A percentile compares a stretch with the other conserved stretches of the same genome.
Conservation (phyloP, 2,888 invertebrate species). For the Ephialtes manifestator region DNA sequence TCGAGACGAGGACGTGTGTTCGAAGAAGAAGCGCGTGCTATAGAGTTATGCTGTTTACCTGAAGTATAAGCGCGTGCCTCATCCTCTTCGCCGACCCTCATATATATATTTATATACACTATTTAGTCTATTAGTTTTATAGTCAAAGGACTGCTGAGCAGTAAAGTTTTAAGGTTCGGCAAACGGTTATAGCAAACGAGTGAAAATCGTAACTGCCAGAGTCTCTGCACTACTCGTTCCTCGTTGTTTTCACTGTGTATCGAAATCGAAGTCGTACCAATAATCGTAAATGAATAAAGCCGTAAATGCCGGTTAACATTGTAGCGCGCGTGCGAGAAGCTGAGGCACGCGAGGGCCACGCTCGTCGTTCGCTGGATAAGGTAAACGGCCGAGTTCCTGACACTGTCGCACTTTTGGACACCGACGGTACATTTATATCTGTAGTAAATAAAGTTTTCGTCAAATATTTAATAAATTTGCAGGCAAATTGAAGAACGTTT, state of each 20-base stretch:
- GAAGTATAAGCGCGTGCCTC: constrained; percentile 27
- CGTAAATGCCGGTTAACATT: constrained; percentile 64
- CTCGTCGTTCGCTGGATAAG: constrained; percentile 59
- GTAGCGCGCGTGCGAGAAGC: constrained; percentile 35
- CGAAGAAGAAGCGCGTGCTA: constrained; percentile 18
- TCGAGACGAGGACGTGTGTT: constrained; percentile 28
- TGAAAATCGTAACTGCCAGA: neutral
- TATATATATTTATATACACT: neutral
- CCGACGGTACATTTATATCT: too few species aligned
- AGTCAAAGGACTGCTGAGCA: constrained; percentile 26
- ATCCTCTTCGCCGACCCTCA: neutral
- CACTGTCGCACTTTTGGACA: too few species aligned
- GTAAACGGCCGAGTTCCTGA: too few species aligned
- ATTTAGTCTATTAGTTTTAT: constrained; percentile 13
- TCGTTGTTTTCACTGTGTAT: constrained; percentile 23
- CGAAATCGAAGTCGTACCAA: constrained; percentile 71
- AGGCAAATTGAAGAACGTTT: too few species aligned
- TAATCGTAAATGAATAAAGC: constrained; percentile 80
- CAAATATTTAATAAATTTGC: too few species aligned
- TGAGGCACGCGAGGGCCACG: constrained; percentile 72
- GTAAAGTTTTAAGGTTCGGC: constrained; percentile 45
- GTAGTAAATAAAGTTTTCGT: too few species aligned
- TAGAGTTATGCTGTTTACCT: constrained; percentile 36
- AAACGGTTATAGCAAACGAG: constrained; percentile 29
- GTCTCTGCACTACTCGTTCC: neutral